phyloP scores from a whole-genome alignment of 2,888 invertebrate species.

The Tupiocoris notatus region DNA sequence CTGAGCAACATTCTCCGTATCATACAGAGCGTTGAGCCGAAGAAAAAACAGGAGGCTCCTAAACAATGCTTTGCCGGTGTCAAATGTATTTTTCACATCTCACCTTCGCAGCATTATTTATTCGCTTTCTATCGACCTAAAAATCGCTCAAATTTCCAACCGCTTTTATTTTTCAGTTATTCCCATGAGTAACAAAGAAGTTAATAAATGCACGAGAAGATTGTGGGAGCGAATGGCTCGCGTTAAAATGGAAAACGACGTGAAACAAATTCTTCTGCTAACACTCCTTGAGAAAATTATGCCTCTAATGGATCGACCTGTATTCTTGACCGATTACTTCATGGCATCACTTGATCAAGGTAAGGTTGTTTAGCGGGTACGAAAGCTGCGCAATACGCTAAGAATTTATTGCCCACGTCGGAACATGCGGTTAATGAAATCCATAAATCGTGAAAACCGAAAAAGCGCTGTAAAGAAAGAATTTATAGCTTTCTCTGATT shows the following conservation, averaged over 20 bases:
- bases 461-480: too few species aligned
- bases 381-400: too few species aligned
- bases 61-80: constrained; percentile 21
- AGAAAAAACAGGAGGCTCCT: constrained; percentile 22
- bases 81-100: too few species aligned
- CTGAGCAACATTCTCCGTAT: constrained; percentile 11
- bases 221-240: constrained; percentile 41
- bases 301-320: constrained; percentile 75
- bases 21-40: constrained; percentile 1
- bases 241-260: constrained; percentile 36
- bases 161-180: constrained; percentile 28
- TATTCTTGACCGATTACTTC: constrained; percentile 85
- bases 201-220: constrained; percentile 20
- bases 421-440: too few species aligned
- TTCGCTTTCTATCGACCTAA: not conserved
- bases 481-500: too few species aligned
- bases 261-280: constrained; percentile 69
- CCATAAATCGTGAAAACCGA: too few species aligned
- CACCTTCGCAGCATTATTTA: not conserved
- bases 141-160: not conserved
- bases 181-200: constrained; percentile 32
- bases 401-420: too few species aligned
- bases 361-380: too few species aligned
- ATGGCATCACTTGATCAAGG: constrained; percentile 84
- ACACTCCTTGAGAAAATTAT: constrained; percentile 79